Percentiles rank a stretch among this genome's conserved stretches.
Conservation (phyloP, 2,113 vertebrate genomes). For the Psephotus haematonotus region DNA sequence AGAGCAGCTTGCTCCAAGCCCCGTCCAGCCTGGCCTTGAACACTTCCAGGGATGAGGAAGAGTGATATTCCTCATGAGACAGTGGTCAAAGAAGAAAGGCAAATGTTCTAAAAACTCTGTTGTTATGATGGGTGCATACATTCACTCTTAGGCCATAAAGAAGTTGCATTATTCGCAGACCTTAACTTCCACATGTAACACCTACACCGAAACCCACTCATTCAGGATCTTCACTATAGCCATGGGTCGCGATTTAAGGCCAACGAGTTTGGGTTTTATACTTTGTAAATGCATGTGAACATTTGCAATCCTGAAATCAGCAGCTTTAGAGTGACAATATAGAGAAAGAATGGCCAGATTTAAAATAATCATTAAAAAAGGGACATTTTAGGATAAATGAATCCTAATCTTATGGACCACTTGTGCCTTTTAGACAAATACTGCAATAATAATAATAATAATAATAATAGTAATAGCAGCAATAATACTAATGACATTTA, state of each 20-base stretch:
- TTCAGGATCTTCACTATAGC: not conserved
- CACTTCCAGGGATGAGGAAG: not conserved
- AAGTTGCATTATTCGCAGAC: not conserved
- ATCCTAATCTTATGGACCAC: slow-evolving; percentile 54
- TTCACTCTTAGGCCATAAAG: not conserved
- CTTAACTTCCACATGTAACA: not conserved
- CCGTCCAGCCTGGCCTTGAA: not conserved
- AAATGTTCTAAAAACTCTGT: not conserved
- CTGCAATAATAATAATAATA: slow-evolving; percentile 54
- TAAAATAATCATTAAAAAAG: not conserved
- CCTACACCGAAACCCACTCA: not conserved
- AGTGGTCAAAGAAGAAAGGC: not conserved
- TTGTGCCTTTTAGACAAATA: slow-evolving; percentile 68
- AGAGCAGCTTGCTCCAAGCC: not conserved
- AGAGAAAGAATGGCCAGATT: not conserved
- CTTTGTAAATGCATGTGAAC: not conserved
- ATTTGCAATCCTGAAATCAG: not conserved
- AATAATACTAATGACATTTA: slow-evolving; percentile 49
- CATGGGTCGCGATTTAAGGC: not conserved
- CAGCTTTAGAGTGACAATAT: not conserved
- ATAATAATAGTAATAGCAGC: not conserved
- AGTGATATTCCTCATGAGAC: not conserved
- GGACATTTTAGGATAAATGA: not conserved
- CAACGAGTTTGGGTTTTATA: not conserved
- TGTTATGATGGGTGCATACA: not conserved